These are phyloP conservation scores for Cavia aperea DNA, from an alignment of 2,113 vertebrate genomes.

Conservation along the genomic window DNA sequence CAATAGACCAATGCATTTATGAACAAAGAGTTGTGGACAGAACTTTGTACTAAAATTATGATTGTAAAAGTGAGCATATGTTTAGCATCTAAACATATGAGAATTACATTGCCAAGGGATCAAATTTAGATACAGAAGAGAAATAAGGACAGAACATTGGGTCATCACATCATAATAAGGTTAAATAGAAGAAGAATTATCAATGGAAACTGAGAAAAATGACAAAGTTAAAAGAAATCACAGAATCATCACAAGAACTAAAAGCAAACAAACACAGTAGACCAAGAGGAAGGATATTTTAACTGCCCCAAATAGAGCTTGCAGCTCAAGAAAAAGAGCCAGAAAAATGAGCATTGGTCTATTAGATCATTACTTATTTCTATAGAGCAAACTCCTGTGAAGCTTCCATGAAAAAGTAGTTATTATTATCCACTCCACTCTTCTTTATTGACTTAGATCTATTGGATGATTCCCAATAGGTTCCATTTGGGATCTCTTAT, in stretches of 20 bases:
- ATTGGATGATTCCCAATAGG: background rate
- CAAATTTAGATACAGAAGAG: background rate
- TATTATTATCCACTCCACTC: background rate
- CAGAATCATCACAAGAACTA: background rate
- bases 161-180: background rate
- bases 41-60: background rate
- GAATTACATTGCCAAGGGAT: background rate
- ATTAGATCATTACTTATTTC: background rate
- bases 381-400: background rate
- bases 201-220: background rate
- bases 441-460: background rate
- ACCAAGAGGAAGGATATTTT: background rate
- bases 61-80: background rate
- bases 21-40: background rate
- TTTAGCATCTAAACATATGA: background rate
- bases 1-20: background rate
- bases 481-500: background rate
- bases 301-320: background rate
- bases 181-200: background rate
- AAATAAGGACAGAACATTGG: background rate
- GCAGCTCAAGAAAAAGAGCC: background rate
- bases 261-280: background rate
- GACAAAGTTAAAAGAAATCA: background rate
- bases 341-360: background rate
- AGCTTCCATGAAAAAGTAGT: background rate